These are phyloP conservation scores for Alsophila aescularia DNA, from an alignment of 2,888 invertebrate species.

Conservation along the genomic window DNA sequence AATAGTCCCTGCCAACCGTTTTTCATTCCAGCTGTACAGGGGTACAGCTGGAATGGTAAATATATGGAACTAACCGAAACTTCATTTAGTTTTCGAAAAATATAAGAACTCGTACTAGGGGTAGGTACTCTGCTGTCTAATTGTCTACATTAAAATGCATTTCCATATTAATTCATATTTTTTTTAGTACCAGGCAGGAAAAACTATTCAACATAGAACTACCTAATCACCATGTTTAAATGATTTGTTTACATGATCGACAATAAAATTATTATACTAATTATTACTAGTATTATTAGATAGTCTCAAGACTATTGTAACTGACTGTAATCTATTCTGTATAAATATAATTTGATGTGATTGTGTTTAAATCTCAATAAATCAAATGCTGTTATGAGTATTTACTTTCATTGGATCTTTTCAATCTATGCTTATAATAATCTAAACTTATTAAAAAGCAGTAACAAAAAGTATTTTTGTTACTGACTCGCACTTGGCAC, in stretches of 20 bases:
- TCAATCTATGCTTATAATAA: too few species aligned
- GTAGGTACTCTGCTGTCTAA: too few species aligned
- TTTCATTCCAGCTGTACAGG: too few species aligned
- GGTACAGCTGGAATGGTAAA: too few species aligned
- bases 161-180: not conserved
- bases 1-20: too few species aligned
- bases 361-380: constrained; percentile 80
- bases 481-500: too few species aligned
- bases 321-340: constrained; percentile 63
- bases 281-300: constrained; percentile 75
- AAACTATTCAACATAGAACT: not conserved
- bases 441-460: too few species aligned
- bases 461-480: too few species aligned
- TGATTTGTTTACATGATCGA: constrained; percentile 75
- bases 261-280: constrained; percentile 77
- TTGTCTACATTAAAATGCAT: constrained; percentile 12
- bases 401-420: constrained; percentile 27
- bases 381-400: constrained; percentile 67
- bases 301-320: constrained; percentile 31
- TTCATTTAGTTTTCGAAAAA: too few species aligned
- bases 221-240: constrained; percentile 52
- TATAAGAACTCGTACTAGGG: too few species aligned
- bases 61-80: too few species aligned
- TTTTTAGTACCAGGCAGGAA: not conserved
- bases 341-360: constrained; percentile 67